Base-by-base conservation (phyloP, 2,113 vertebrate genomes). In the Passerina amoena region DNA sequence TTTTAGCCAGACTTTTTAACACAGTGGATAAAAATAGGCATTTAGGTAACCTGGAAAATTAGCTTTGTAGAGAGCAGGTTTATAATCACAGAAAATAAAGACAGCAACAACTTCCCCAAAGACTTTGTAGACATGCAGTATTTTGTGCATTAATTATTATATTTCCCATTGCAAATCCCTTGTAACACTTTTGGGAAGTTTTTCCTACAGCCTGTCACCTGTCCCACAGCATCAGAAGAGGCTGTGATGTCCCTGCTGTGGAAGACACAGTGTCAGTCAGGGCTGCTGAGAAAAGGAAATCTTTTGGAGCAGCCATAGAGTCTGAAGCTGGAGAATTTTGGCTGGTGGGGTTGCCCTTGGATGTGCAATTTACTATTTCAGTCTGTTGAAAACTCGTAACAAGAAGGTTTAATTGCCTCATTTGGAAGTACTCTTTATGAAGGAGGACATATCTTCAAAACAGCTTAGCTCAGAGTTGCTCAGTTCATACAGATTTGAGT, bases 261-360 rank as follows among this genome's bases (percentile, higher is more conserved):
- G 14, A 48, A n/a, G 10, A 35, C 0, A 1, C 0, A 0, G 16
- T 44, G 14, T 14, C 0, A 0, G 5, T 28, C 44, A 59, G 45
- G n/a, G 27, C 37, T 15, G 1, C 33, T 51, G n/a, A 70, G 33
- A 40, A 94, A 94, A 2, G 3, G 11, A 47, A 33, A 35, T 15
- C 7, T 82, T 86, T 61, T 50, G 40, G 24, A 68, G 5, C 65
- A 79, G 22, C 22, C 23, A 31, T 44, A 66, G 10, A 2, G 0
- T 47, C 23, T 0, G 5, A 75, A 50, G 11, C 6, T 44, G 31
- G 48, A 76, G 50, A 4, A 61, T 76, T 85, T 79, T 61, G 8
- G 27, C 63, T 37, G 42, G 19, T 82, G 5, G 2, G 5, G 3
- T 48, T 72, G 23, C 30, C 40, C 33, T 12, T 79, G 35, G 31